Conservation (phyloP, 2,113 vertebrate genomes). For the Poecilia latipinna region DNA sequence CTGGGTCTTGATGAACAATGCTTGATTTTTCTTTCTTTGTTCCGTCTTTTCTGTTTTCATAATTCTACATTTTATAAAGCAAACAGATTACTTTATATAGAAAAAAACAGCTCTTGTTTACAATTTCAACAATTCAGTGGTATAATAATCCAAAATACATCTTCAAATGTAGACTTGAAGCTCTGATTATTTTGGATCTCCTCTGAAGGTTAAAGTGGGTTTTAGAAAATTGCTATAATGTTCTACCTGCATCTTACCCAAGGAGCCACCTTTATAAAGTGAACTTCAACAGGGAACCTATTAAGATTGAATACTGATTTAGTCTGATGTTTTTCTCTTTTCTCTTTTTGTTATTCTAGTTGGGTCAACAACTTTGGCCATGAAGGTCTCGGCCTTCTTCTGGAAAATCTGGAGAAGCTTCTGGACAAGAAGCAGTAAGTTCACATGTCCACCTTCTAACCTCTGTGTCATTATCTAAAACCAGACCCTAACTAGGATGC, state of each 20-base stretch:
- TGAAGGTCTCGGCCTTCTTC: constrained; percentile 93
- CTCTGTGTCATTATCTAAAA: neutral
- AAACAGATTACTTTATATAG: neutral
- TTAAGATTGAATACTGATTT: constrained; percentile 7
- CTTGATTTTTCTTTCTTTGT: neutral
- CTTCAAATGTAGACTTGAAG: no score
- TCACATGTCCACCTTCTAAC: neutral
- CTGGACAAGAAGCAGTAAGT: constrained; percentile 98
- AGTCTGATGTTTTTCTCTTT: constrained; percentile 20
- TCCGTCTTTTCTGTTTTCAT: neutral
- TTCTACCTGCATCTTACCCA: no score
- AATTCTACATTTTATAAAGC: neutral
- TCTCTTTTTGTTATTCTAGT: constrained; percentile 70
- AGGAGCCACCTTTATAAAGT: no score
- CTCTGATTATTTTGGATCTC: no score
- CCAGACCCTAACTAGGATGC: neutral
- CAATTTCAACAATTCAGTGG: no score
- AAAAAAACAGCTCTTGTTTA: no score
- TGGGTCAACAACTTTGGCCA: constrained; percentile 99
- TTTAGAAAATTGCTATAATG: no score
- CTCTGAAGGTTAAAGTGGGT: no score
- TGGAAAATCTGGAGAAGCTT: constrained; percentile 92
- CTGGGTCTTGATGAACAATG: neutral
- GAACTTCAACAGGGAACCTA: constrained; percentile 1
- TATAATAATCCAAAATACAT: no score